A percentile compares a stretch with the other conserved stretches of the same genome.
phyloP scores from a whole-genome alignment of 2,888 invertebrate species.

The Trissolcus japonicus region DNA sequence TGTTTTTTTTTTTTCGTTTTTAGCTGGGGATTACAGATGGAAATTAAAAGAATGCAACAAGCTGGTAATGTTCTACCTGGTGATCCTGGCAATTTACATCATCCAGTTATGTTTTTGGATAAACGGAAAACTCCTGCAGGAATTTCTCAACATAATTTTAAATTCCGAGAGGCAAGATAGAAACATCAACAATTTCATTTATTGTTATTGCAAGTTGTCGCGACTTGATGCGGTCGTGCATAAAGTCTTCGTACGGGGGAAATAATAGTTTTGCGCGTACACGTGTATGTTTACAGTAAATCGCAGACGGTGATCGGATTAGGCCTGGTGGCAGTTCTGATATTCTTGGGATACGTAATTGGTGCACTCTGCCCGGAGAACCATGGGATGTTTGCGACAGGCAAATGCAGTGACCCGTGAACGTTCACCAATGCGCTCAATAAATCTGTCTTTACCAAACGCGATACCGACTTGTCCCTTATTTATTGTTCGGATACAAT shows the following conservation, averaged over 20 bases:
- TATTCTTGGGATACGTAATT: constrained; percentile 60
- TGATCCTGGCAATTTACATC: constrained; percentile 61
- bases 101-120: constrained; percentile 61
- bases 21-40: constrained; percentile 5
- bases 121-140: constrained; percentile 57
- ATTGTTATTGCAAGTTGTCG: too few relatives aligned
- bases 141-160: constrained; percentile 50
- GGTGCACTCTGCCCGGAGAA: constrained; percentile 61
- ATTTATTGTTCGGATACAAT: constrained; percentile 59
- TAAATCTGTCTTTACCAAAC: constrained; percentile 60
- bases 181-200: constrained; percentile 7
- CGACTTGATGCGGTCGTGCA: too few relatives aligned
- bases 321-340: constrained; percentile 56
- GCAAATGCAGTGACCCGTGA: constrained; percentile 59
- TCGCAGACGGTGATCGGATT: constrained; percentile 59
- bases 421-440: constrained; percentile 56
- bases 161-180: constrained; percentile 39
- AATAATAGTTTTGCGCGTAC: constrained; percentile 19
- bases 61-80: constrained; percentile 61
- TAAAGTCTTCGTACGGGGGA: neutral
- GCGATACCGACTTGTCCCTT: constrained; percentile 59
- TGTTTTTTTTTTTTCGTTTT: neutral
- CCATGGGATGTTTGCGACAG: constrained; percentile 57
- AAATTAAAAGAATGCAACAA: constrained; percentile 56
- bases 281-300: constrained; percentile 59